These are phyloP conservation scores for Peromyscus californicus DNA, from an alignment of 2,113 vertebrate genomes.

Conservation along the genomic window DNA sequence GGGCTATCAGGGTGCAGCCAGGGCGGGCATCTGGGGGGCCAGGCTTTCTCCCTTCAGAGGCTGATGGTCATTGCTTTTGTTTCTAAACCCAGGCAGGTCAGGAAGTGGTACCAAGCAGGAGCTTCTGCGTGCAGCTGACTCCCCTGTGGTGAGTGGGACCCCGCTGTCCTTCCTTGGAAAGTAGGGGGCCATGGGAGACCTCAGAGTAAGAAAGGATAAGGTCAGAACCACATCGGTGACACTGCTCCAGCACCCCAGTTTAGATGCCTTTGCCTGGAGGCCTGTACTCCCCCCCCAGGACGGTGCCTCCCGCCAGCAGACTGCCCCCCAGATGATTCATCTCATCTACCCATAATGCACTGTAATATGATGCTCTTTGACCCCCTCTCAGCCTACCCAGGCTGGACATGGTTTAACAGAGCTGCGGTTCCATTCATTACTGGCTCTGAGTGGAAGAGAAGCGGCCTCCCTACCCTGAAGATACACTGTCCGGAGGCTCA, in stretches of 20 bases:
- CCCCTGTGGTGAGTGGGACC: not conserved
- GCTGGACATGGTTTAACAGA: not conserved
- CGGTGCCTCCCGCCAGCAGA: not conserved
- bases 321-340: not conserved
- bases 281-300: not conserved
- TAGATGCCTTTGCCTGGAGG: not conserved
- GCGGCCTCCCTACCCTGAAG: accelerated
- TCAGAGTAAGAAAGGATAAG: accelerated
- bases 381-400: not conserved
- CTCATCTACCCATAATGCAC: not conserved
- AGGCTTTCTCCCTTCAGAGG: accelerated
- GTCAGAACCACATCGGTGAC: not conserved
- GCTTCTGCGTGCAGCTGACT: accelerated
- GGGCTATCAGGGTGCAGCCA: accelerated
- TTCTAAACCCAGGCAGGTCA: not conserved
- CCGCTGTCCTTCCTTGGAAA: not conserved
- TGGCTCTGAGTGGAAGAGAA: not conserved
- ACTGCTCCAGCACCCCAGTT: not conserved
- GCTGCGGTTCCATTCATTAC: accelerated
- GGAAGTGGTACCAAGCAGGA: accelerated
- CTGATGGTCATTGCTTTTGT: not conserved
- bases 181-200: not conserved
- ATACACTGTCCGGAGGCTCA: not conserved
- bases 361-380: not conserved
- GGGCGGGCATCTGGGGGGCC: not conserved